Conservation (phyloP, 2,888 invertebrate species). For the Caenorhabditis uteleia region DNA sequence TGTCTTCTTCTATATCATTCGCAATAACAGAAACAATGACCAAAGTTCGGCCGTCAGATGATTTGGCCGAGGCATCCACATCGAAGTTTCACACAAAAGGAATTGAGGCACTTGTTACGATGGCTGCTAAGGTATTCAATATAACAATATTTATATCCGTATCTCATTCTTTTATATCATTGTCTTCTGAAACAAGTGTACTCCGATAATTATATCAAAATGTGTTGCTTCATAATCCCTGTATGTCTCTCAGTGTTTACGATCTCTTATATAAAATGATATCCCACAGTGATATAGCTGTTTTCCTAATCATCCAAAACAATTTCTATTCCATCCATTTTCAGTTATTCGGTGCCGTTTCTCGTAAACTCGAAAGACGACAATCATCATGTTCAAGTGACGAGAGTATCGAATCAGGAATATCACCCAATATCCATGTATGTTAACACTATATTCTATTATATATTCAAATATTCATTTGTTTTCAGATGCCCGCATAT, state of each 20-base stretch:
- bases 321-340: background rate
- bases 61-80: conserved; percentile 13
- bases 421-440: conserved; percentile 9
- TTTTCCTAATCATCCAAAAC: too few species aligned
- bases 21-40: conserved; percentile 22
- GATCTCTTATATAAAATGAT: too few species aligned
- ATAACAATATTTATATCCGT: background rate
- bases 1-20: background rate
- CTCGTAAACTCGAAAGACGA: conserved; percentile 31
- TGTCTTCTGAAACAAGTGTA: conserved; percentile 4
- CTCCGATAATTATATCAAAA: too few species aligned
- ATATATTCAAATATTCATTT: background rate
- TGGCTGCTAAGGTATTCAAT: conserved; percentile 25
- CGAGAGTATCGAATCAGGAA: conserved; percentile 34
- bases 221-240: too few species aligned
- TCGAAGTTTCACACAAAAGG: conserved; percentile 37
- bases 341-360: conserved; percentile 33
- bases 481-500: conserved; percentile 24
- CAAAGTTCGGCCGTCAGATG: conserved; percentile 22
- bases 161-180: background rate
- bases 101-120: conserved; percentile 30
- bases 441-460: background rate
- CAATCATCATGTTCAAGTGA: conserved; percentile 37
- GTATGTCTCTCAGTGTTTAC: too few species aligned
- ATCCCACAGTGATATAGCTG: too few species aligned